Percentiles rank a stretch among this genome's conserved stretches.
phyloP scores from a whole-genome alignment of 2,113 vertebrate species.

The Apodemus speciosus region DNA sequence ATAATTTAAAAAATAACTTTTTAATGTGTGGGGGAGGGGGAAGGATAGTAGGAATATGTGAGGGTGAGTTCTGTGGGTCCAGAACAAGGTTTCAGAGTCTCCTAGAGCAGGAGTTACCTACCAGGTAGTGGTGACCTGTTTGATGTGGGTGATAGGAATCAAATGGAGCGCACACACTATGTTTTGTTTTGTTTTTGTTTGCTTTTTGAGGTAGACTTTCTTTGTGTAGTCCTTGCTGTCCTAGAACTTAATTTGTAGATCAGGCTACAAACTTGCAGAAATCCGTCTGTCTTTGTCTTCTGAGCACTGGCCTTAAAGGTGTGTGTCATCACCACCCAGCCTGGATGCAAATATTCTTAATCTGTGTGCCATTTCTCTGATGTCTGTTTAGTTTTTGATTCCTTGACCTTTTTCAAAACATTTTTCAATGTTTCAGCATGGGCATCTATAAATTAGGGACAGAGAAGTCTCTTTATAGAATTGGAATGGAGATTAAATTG shows the following conservation, averaged over 20 bases:
- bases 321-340: neutral
- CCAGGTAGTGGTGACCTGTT: neutral
- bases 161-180: no score
- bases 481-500: neutral
- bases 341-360: neutral
- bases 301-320: neutral
- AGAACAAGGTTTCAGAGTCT: neutral
- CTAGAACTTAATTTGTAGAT: neutral
- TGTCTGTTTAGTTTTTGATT: constrained; percentile 27
- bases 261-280: neutral
- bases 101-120: neutral
- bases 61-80: neutral
- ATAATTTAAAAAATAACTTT: neutral
- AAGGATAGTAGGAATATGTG: neutral
- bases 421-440: constrained; percentile 49
- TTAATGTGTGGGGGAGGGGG: neutral
- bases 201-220: neutral
- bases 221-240: neutral
- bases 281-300: neutral
- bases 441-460: constrained; percentile 31
- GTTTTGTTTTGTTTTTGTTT: neutral
- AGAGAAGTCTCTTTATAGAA: neutral
- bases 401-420: constrained; percentile 43
- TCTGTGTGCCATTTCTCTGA: neutral
- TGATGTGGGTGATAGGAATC: neutral